Conservation (phyloP, 1,140 invertebrate species). For the Pseudomyrmex concolor region DNA sequence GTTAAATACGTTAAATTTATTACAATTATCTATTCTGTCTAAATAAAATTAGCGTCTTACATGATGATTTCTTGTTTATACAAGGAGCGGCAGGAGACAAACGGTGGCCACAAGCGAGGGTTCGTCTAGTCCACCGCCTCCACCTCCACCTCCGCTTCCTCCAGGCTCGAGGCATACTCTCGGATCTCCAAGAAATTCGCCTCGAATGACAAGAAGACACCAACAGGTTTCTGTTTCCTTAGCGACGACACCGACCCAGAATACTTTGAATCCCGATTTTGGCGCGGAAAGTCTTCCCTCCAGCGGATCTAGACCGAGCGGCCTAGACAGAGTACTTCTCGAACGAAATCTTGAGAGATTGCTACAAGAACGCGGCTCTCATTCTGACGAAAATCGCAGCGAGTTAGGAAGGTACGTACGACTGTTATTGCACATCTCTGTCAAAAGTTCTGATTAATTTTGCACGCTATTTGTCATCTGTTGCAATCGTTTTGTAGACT, state of each 20-base stretch:
- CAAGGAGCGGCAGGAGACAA: conserved; percentile 76
- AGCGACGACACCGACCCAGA: conserved; percentile 79
- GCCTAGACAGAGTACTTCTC: conserved; percentile 87
- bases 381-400: conserved; percentile 75
- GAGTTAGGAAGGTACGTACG: conserved; percentile 80
- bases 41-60: not conserved
- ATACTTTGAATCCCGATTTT: conserved; percentile 67
- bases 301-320: conserved; percentile 79
- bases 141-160: conserved; percentile 77
- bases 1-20: not conserved
- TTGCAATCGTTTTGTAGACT: conserved; percentile 81
- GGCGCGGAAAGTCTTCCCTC: conserved; percentile 60
- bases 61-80: not conserved
- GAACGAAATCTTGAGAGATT: conserved; percentile 87
- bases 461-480: not conserved
- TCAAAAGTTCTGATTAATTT: no score
- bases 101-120: conserved; percentile 76
- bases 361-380: conserved; percentile 81
- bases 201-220: conserved; percentile 81
- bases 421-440: no score
- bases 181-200: conserved; percentile 80
- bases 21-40: not conserved
- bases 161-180: conserved; percentile 76
- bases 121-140: conserved; percentile 82
- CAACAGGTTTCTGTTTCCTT: conserved; percentile 81